Conservation (phyloP, 2,797 vertebrate genomes). For the Urophycis tenuis region DNA sequence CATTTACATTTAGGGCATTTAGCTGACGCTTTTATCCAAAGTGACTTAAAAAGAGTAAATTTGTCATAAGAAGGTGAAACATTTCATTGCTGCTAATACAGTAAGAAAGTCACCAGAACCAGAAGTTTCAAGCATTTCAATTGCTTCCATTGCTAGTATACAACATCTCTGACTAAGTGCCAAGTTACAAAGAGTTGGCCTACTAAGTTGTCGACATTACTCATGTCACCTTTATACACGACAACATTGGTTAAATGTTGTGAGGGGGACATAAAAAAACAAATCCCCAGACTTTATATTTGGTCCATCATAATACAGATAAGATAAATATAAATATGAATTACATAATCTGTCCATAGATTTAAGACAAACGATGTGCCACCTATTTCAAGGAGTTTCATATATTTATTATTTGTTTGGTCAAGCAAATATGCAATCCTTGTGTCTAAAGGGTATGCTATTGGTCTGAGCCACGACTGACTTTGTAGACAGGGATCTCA, state of each 20-base stretch:
- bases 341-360: background rate
- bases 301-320: conserved; percentile 1
- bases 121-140: no score
- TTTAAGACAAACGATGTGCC: background rate
- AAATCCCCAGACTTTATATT: no score
- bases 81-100: no score
- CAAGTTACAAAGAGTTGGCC: no score
- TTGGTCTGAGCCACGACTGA: background rate
- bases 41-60: no score
- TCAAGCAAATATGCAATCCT: background rate
- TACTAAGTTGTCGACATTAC: background rate
- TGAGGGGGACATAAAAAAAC: no score
- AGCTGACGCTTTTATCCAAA: no score
- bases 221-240: background rate
- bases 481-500: background rate
- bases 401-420: background rate
- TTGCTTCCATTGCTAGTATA: no score
- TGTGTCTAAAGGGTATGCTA: background rate
- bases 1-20: no score
- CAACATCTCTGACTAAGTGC: no score
- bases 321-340: background rate
- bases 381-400: background rate
- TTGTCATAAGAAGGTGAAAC: no score
- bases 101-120: no score
- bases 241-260: background rate